These are phyloP conservation scores for Sphenopsis melanotis DNA, from an alignment of 2,797 vertebrate species.

Conservation along the genomic window DNA sequence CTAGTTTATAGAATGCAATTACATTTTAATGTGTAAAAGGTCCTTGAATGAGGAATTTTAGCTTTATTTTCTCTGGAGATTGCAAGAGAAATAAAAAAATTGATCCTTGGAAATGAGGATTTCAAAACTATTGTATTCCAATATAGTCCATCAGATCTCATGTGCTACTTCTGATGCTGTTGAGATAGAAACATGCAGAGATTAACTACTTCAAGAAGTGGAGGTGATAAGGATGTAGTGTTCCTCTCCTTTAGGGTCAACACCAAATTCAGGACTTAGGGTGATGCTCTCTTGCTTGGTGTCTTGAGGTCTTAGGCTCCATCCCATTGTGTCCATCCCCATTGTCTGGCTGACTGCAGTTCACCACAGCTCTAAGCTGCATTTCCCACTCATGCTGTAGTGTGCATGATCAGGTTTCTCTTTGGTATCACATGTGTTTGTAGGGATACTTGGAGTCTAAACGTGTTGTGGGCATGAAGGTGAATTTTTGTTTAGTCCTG, in stretches of 20 bases:
- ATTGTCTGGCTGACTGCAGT: background rate
- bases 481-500: background rate
- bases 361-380: background rate
- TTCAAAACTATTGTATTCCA: background rate
- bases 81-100: background rate
- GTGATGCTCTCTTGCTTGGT: background rate
- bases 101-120: background rate
- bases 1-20: background rate
- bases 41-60: background rate
- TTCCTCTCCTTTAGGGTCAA: background rate
- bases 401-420: background rate
- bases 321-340: accelerated
- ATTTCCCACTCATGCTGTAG: background rate
- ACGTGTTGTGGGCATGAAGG: background rate
- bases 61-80: background rate
- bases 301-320: background rate
- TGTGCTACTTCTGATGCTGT: background rate
- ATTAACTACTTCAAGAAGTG: background rate
- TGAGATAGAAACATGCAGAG: background rate
- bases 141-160: background rate
- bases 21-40: background rate
- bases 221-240: background rate
- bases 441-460: background rate
- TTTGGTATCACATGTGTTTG: background rate
- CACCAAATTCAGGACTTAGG: background rate